These are phyloP conservation scores for Epizoanthus ramosus DNA, from an alignment of 92 coral and sea anemone genomes.

Conservation along the genomic window DNA sequence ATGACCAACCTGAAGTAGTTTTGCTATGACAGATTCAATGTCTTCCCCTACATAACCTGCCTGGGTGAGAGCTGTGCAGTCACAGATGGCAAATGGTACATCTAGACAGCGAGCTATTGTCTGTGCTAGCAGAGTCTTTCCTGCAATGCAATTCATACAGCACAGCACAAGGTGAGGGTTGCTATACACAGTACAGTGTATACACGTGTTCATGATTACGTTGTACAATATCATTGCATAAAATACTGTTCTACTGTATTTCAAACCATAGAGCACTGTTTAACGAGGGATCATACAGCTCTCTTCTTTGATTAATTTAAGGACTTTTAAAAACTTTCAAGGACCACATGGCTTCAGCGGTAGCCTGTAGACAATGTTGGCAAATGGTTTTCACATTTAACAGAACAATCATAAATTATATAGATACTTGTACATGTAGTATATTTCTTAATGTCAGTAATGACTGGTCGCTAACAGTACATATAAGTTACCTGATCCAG, in stretches of 20 bases:
- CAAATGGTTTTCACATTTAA: too few relatives aligned
- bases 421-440: too few relatives aligned
- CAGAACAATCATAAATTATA: too few relatives aligned
- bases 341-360: too few relatives aligned
- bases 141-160: slow-evolving; percentile 35
- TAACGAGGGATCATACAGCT: too few relatives aligned
- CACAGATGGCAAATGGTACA: slow-evolving; percentile 99
- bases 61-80: slow-evolving; percentile 96
- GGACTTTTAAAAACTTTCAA: too few relatives aligned
- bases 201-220: too few relatives aligned
- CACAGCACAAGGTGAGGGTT: background rate
- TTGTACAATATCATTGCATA: too few relatives aligned
- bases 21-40: slow-evolving; percentile 96
- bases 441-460: background rate
- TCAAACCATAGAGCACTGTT: too few relatives aligned
- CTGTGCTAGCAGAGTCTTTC: slow-evolving; percentile 95
- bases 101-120: slow-evolving; percentile 96
- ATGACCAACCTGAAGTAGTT: slow-evolving; percentile 84
- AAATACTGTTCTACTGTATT: too few relatives aligned
- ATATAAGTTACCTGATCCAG: slow-evolving; percentile 83
- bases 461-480: background rate
- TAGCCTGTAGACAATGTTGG: too few relatives aligned
- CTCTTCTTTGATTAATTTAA: too few relatives aligned
- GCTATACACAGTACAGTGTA: background rate
- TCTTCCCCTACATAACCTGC: slow-evolving; percentile 99